Evolutionary conservation across 2,113 vertebrate species (phyloP).

Genomic region (Corythoichthys haematopterus): DNA sequence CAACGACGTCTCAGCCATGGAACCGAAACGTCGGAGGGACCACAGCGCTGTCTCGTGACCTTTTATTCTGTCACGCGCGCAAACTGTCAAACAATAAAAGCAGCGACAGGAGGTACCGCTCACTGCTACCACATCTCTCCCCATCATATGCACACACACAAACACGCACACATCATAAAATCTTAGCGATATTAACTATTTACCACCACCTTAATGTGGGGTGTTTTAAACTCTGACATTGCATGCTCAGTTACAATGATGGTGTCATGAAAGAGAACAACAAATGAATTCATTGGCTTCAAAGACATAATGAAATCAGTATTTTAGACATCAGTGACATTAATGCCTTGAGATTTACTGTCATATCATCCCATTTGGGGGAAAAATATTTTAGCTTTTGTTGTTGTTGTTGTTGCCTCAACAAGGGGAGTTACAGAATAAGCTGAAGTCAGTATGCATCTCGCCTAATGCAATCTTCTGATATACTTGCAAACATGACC

Average conservation of each 20-base stretch:
- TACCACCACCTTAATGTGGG: not conserved
- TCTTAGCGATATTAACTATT: slow-evolving; percentile 22
- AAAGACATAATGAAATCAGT: slow-evolving; percentile 1
- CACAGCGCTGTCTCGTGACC: slow-evolving; percentile 54
- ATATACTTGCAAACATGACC: too few relatives aligned
- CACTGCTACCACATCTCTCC: slow-evolving; percentile 27
- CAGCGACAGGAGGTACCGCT: slow-evolving; percentile 42
- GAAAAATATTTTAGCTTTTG: not conserved
- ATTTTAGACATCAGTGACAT: too few relatives aligned
- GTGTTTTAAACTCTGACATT: slow-evolving; percentile 4
- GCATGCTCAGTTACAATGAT: slow-evolving; percentile 5
- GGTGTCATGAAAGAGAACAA: slow-evolving; percentile 5
- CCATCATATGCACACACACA: slow-evolving; percentile 12
- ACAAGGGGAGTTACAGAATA: too few relatives aligned
- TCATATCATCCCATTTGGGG: not conserved
- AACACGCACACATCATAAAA: slow-evolving; percentile 6
- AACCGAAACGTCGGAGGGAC: slow-evolving; percentile 48
- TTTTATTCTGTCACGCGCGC: slow-evolving; percentile 57
- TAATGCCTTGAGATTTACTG: too few relatives aligned
- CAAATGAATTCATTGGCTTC: slow-evolving; percentile 8
- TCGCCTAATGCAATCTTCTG: too few relatives aligned
- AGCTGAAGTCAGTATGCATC: too few relatives aligned
- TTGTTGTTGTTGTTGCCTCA: too few relatives aligned
- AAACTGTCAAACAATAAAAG: slow-evolving; percentile 43
- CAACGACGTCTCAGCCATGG: slow-evolving; percentile 31